Base-by-base conservation (phyloP, 2,797 vertebrate genomes). In the Forpus xanthops region DNA sequence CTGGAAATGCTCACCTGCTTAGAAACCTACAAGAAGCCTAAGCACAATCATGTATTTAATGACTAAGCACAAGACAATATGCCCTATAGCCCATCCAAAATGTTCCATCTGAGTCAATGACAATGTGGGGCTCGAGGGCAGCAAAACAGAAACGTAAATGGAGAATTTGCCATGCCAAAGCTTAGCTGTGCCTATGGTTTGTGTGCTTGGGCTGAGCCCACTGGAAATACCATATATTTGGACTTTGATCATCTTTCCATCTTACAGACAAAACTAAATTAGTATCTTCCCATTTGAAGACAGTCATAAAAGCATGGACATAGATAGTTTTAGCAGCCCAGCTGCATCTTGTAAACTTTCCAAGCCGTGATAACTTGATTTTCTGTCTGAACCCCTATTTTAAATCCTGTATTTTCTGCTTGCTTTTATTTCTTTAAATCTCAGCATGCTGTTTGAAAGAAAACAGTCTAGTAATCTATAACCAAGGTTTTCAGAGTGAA, bases 101-200 rank as follows among this genome's bases (percentile, higher is more conserved):
- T 18, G 5, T 25, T 74, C 31, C 1, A 21, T 25, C 20, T 67
- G 2, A 73, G 28, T 30, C 28, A 52, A 6, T 52, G 31, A 50
- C 17, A 50, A 31, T 5, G 15, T 27, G n/a, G 8, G 20, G 14
- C 30, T 60, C 35, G 30, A 73, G 20, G 50, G 11, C 55, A 89
- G 39, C 24, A 79, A 90, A 85, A 79, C 17, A 30, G 17, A 19
- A 52, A 10, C 24, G 27, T 15, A 73, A 49, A 73, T 25, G 16
- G 84, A 21, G 50, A 71, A 62, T 6, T 0, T 74, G 18, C 19
- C 0, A 0, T 44, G 35, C 6, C 16, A 19, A 28, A 41, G 25
- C 14, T 64, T 70, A 87, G 20, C 41, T 76, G 15, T 79, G 12
- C 20, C 24, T 62, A 8, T 0, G 0, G 24, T 64, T 60, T 47